Conservation (phyloP, 92 coral and sea anemone genomes). For the Porites rus region DNA sequence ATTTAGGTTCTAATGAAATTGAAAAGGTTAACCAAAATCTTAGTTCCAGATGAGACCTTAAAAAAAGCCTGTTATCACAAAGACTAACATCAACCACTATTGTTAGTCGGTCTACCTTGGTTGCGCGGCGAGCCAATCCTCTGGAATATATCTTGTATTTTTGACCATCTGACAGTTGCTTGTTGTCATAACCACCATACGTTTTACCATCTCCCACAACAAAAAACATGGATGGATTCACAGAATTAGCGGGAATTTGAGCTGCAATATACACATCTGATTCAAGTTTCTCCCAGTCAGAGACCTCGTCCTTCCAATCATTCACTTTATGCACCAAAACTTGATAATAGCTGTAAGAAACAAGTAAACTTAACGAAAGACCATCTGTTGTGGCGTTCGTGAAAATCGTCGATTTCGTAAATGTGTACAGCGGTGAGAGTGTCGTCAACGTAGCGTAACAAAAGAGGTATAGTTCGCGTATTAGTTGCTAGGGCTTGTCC, state of each 20-base stretch:
- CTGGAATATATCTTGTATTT: constrained; percentile 38
- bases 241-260: background rate
- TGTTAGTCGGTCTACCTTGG: background rate
- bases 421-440: no score
- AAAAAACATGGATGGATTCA: background rate
- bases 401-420: no score
- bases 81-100: no score
- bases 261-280: background rate
- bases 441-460: no score
- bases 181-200: constrained; percentile 32
- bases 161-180: constrained; percentile 30
- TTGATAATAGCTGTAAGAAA: background rate
- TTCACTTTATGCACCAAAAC: constrained; percentile 10
- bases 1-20: background rate
- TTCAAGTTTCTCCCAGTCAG: background rate
- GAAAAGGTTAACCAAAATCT: background rate
- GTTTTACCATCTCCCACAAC: constrained; percentile 58
- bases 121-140: constrained; percentile 1
- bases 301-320: background rate
- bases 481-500: no score
- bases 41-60: background rate
- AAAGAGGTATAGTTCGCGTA: no score
- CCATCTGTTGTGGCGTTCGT: no score
- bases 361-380: background rate
- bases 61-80: no score